These are phyloP conservation scores for Dipodomys ordii DNA, from an alignment of 2,113 vertebrate genomes.

Conservation along the genomic window DNA sequence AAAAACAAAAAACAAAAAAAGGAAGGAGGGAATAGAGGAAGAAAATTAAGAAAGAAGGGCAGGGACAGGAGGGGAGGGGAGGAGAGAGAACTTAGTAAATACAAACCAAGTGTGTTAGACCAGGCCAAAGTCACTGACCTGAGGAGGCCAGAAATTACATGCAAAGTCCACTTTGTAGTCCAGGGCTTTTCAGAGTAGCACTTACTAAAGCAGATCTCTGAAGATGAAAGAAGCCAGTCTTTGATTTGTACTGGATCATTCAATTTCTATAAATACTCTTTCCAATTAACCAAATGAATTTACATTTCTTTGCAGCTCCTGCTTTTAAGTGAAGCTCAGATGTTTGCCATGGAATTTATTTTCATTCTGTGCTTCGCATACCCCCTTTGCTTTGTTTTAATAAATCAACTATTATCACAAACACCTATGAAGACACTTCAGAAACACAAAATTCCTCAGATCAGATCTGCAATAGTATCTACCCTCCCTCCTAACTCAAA, in stretches of 20 bases:
- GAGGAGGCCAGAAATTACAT: background rate
- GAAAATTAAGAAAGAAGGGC: too few species aligned
- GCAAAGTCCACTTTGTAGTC: conserved; percentile 53
- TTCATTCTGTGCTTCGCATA: background rate
- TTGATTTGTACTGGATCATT: conserved; percentile 42
- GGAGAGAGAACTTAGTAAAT: background rate
- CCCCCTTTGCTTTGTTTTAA: conserved; percentile 50
- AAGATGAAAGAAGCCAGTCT: conserved; percentile 62
- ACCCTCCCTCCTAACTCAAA: background rate
- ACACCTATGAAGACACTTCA: conserved; percentile 40
- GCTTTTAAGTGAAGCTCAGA: conserved; percentile 54
- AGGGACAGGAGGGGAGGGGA: too few species aligned
- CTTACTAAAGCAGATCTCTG: background rate
- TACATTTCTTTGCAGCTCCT: conserved; percentile 57
- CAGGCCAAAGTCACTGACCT: conserved; percentile 24
- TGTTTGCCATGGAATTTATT: background rate
- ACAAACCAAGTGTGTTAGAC: background rate
- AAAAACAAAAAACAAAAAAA: background rate
- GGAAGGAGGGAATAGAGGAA: too few species aligned
- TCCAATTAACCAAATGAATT: conserved; percentile 72
- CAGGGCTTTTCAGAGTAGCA: background rate
- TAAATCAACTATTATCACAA: conserved; percentile 49
- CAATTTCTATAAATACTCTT: conserved; percentile 62
- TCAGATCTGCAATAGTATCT: background rate
- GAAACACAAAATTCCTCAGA: conserved; percentile 31